phyloP scores from a whole-genome alignment of 1,140 invertebrate species.

The Heliconius congener region DNA sequence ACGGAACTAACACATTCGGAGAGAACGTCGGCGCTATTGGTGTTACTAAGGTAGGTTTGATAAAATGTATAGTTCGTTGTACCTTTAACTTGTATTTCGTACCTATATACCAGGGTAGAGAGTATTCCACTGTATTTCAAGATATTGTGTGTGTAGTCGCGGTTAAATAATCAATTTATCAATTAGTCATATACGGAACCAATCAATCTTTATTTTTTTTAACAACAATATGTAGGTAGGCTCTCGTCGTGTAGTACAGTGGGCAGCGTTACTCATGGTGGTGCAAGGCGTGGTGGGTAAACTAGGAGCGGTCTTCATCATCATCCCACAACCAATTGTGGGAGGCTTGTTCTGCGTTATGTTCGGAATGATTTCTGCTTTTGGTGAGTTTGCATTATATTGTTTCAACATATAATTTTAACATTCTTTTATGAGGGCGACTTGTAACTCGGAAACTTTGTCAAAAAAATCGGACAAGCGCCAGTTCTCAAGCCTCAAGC shows the following conservation, averaged over 20 bases:
- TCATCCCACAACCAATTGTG: slow-evolving; percentile 94
- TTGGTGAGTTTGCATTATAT: slow-evolving; percentile 77
- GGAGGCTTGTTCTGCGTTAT: slow-evolving; percentile 93
- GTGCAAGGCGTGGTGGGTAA: slow-evolving; percentile 91
- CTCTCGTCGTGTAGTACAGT: slow-evolving; percentile 92
- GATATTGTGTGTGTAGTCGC: too few relatives aligned
- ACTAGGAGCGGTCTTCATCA: slow-evolving; percentile 92
- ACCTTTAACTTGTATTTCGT: too few relatives aligned
- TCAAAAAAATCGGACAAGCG: too few relatives aligned
- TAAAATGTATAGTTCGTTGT: background rate
- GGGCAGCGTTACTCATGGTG: slow-evolving; percentile 89
- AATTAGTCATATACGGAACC: too few relatives aligned
- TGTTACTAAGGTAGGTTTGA: slow-evolving; percentile 82
- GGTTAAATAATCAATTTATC: too few relatives aligned
- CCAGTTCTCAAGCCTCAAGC: too few relatives aligned
- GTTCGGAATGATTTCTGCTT: slow-evolving; percentile 93
- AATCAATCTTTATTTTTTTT: too few relatives aligned
- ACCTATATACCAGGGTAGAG: too few relatives aligned
- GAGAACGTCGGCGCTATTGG: slow-evolving; percentile 96
- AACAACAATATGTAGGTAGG: slow-evolving; percentile 84
- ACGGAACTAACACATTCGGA: slow-evolving; percentile 93
- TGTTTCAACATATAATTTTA: background rate
- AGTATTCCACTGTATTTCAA: too few relatives aligned
- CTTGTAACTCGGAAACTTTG: too few relatives aligned
- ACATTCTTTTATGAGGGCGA: background rate